These are phyloP conservation scores for Montipora cactus DNA, from an alignment of 64 coral and sea anemone species.

Conservation along the genomic window DNA sequence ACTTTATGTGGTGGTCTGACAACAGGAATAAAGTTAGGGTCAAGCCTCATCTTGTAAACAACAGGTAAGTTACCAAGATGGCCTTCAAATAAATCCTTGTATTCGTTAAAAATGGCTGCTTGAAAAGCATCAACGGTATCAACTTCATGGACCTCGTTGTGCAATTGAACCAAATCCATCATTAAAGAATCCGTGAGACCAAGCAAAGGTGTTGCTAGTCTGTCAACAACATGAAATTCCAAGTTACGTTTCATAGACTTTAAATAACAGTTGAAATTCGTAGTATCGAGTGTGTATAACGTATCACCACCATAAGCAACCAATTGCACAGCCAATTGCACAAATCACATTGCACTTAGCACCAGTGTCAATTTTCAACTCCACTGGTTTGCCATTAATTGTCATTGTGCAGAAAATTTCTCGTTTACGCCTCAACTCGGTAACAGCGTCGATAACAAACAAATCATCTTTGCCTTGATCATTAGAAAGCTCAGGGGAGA, in stretches of 20 bases:
- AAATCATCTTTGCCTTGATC: not conserved
- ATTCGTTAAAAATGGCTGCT: constrained; percentile 4
- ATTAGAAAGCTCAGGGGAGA: not conserved
- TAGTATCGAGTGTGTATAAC: constrained; percentile 8
- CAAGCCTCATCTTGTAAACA: constrained; percentile 36
- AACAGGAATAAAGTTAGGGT: not conserved
- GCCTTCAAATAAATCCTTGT: constrained; percentile 42
- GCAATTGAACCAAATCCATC: not conserved
- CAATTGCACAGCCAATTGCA: constrained; percentile 4
- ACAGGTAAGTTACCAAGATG: constrained; percentile 25
- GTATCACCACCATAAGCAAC: constrained; percentile 44
- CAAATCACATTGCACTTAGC: too few species aligned
- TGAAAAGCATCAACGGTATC: constrained; percentile 17
- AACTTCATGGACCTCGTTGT: constrained; percentile 3
- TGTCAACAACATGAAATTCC: constrained; percentile 9
- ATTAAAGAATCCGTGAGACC: not conserved
- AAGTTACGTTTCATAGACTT: constrained; percentile 9
- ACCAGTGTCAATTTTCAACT: constrained; percentile 18
- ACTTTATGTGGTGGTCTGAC: constrained; percentile 29
- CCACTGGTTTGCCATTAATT: constrained; percentile 21
- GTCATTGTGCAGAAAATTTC: constrained; percentile 6
- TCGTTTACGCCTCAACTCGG: not conserved
- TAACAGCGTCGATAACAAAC: constrained; percentile 15
- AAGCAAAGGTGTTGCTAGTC: not conserved
- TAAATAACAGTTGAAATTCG: constrained; percentile 1